Evolutionary conservation across 2,888 invertebrate genomes (phyloP).

Genomic region (Hypsopygia costalis): DNA sequence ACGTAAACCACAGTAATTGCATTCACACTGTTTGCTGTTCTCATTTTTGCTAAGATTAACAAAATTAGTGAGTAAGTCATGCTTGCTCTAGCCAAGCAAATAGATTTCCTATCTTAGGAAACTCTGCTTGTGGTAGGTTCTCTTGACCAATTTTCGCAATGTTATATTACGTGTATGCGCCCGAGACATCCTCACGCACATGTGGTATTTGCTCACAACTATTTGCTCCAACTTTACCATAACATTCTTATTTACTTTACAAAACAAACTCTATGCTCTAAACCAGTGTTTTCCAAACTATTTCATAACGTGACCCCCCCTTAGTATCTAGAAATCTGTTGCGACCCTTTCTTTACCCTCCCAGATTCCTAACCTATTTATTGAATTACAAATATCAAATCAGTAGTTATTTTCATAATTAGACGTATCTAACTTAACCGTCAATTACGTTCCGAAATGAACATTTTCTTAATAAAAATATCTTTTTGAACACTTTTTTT

Average conservation of each 20-base stretch:
- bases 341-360: too few relatives aligned
- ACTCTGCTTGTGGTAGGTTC: conserved; percentile 2
- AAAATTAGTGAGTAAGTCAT: conserved; percentile 8
- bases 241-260: conserved; percentile 1
- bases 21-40: conserved; percentile 8
- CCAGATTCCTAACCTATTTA: too few relatives aligned
- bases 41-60: conserved; percentile 5
- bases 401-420: too few relatives aligned
- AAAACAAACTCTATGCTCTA: neutral
- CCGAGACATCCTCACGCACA: conserved; percentile 1
- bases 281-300: too few relatives aligned
- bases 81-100: too few relatives aligned
- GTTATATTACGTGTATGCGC: conserved; percentile 1
- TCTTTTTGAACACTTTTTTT: too few relatives aligned
- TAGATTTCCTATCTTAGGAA: conserved; percentile 14
- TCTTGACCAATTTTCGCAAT: conserved; percentile 9
- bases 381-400: too few relatives aligned
- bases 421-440: too few relatives aligned
- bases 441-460: too few relatives aligned
- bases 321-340: too few relatives aligned
- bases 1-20: neutral
- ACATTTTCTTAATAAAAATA: too few relatives aligned
- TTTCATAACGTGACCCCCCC: too few relatives aligned
- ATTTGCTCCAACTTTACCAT: conserved; percentile 2
- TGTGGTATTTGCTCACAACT: conserved; percentile 1